Conservation (phyloP, 2,888 invertebrate species). For the Thereva unica region DNA sequence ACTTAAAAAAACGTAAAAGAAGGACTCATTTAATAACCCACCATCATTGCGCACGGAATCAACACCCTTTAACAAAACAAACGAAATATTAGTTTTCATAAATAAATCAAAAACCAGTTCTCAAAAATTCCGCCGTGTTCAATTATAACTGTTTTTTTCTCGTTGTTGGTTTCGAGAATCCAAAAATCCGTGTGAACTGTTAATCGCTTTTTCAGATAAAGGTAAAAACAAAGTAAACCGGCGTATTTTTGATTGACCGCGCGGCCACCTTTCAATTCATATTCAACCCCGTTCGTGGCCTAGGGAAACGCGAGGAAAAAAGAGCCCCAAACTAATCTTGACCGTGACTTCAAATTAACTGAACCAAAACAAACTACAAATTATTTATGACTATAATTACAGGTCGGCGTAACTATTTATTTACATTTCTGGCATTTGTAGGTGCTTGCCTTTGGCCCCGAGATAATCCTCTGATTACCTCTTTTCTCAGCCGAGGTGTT, state of each 20-base stretch:
- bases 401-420: slow-evolving; percentile 47
- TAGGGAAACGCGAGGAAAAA: slow-evolving; percentile 30
- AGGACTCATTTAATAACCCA: too few relatives aligned
- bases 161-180: slow-evolving; percentile 12
- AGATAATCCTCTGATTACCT: slow-evolving; percentile 30
- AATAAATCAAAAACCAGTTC: slow-evolving; percentile 20
- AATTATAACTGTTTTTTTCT: slow-evolving; percentile 20
- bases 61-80: too few relatives aligned
- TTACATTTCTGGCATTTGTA: slow-evolving; percentile 43
- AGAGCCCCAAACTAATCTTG: slow-evolving; percentile 41
- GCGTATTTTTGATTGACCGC: slow-evolving; percentile 19
- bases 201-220: slow-evolving; percentile 16
- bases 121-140: slow-evolving; percentile 17
- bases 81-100: too few relatives aligned
- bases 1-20: too few relatives aligned
- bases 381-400: slow-evolving; percentile 46
- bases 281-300: slow-evolving; percentile 1
- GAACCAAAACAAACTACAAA: slow-evolving; percentile 48
- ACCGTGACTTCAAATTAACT: slow-evolving; percentile 45
- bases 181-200: slow-evolving; percentile 20
- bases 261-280: slow-evolving; percentile 25
- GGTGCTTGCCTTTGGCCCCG: slow-evolving; percentile 12
- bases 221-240: slow-evolving; percentile 8
- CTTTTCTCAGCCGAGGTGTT: slow-evolving; percentile 2
- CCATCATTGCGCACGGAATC: too few relatives aligned